Conservation (phyloP, 2,113 vertebrate species). For the Gnathonemus longibarbis region DNA sequence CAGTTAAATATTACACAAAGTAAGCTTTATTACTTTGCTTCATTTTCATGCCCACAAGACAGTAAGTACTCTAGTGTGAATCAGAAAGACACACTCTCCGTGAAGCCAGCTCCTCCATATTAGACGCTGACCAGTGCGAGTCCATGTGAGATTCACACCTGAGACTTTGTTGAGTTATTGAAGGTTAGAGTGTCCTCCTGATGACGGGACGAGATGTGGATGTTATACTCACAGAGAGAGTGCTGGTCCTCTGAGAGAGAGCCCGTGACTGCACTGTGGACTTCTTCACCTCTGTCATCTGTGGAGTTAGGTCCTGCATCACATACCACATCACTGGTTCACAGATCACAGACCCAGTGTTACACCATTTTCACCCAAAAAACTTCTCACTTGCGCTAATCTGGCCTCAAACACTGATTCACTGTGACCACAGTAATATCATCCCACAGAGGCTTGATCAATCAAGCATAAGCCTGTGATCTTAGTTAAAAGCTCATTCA, state of each 20-base stretch:
- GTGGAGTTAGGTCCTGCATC: conserved; percentile 51
- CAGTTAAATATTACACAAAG: not conserved
- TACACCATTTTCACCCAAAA: not conserved
- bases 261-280: conserved; percentile 68
- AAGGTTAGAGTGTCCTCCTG: not conserved
- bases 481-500: not conserved
- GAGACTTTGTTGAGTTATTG: not conserved
- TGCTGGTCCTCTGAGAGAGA: conserved; percentile 68
- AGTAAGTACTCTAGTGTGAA: not conserved
- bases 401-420: not conserved
- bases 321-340: not conserved
- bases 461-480: not conserved
- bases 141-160: not conserved
- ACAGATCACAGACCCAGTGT: not conserved
- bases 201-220: not conserved
- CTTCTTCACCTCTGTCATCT: conserved; percentile 71
- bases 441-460: not conserved
- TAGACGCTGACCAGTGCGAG: not conserved
- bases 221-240: conserved; percentile 62
- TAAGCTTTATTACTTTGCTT: not conserved
- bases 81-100: not conserved
- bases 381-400: not conserved
- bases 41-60: not conserved
- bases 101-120: not conserved
- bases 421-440: not conserved